Percentiles rank a stretch among this genome's conserved stretches.
Evolutionary conservation across 2,797 vertebrate genomes (phyloP).

Genomic region (Melanotaenia maccullochi): DNA sequence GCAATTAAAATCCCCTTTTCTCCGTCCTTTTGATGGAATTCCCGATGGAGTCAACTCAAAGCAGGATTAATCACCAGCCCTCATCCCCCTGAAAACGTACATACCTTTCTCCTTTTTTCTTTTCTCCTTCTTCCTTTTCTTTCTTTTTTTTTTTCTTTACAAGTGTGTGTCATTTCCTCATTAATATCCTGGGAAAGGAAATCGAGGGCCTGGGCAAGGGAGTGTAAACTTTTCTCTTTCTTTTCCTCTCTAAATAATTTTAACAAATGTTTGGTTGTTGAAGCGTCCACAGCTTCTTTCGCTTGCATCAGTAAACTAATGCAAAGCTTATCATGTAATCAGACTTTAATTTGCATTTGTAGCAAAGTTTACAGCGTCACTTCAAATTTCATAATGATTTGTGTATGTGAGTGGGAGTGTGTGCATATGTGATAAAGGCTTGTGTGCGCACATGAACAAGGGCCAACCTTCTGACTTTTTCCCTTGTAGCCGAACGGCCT

Average conservation of each 20-base stretch:
- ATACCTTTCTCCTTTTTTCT: conserved; percentile 64
- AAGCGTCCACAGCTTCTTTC: conserved; percentile 21
- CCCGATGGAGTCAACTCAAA: conserved; percentile 79
- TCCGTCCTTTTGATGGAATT: conserved; percentile 83
- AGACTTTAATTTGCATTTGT: conserved; percentile 14
- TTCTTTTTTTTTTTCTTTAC: conserved; percentile 63
- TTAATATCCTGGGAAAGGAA: conserved; percentile 85
- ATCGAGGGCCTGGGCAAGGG: conserved; percentile 56
- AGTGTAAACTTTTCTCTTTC: conserved; percentile 48
- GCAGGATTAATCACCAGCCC: conserved; percentile 82
- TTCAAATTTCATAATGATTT: conserved; percentile 41
- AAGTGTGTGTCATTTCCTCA: conserved; percentile 85
- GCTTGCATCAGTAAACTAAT: conserved; percentile 39
- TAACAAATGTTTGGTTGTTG: conserved; percentile 44
- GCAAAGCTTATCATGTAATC: conserved; percentile 39
- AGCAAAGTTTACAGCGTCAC: conserved; percentile 34
- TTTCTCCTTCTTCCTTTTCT: conserved; percentile 46
- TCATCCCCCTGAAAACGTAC: conserved; percentile 74
- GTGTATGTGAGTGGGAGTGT: conserved; percentile 26
- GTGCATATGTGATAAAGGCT: conserved; percentile 51
- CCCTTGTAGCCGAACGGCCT: conserved; percentile 49
- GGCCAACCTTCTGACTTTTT: conserved; percentile 55
- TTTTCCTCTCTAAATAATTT: conserved; percentile 51
- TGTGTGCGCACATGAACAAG: conserved; percentile 41
- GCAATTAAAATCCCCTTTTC: conserved; percentile 83